These are phyloP conservation scores for Cataglyphis cursor DNA, from an alignment of 2,888 invertebrate genomes.

Conservation along the genomic window DNA sequence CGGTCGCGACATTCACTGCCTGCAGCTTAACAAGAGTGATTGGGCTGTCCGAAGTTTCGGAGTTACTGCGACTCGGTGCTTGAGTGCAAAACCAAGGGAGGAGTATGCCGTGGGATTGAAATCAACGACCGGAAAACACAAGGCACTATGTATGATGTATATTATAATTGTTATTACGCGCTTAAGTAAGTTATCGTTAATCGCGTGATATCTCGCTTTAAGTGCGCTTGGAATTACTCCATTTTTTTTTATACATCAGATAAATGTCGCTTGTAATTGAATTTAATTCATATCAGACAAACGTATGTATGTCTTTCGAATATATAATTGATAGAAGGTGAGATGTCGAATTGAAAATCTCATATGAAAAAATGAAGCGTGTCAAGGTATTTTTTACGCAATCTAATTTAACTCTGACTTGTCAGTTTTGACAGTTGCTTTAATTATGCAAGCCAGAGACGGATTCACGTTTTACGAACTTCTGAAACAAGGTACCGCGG, in stretches of 20 bases:
- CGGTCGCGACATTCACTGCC: conserved; percentile 27
- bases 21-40: conserved; percentile 54
- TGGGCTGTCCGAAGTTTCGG: conserved; percentile 53
- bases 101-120: conserved; percentile 72
- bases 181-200: conserved; percentile 25
- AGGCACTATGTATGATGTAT: conserved; percentile 40
- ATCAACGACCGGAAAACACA: conserved; percentile 78
- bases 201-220: background rate
- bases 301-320: background rate
- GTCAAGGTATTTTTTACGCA: background rate
- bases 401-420: background rate
- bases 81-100: conserved; percentile 40
- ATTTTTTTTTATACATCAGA: conserved; percentile 9
- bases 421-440: conserved; percentile 39
- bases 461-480: conserved; percentile 51
- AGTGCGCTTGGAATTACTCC: conserved; percentile 19
- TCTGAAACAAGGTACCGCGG: conserved; percentile 28
- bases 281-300: conserved; percentile 27
- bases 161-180: conserved; percentile 44
- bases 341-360: background rate
- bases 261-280: background rate
- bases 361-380: background rate
- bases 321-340: background rate
- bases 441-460: conserved; percentile 39
- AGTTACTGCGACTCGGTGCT: conserved; percentile 29